Evolutionary conservation across 2,888 invertebrate species (phyloP).

Genomic region (Drosophila limbata): DNA sequence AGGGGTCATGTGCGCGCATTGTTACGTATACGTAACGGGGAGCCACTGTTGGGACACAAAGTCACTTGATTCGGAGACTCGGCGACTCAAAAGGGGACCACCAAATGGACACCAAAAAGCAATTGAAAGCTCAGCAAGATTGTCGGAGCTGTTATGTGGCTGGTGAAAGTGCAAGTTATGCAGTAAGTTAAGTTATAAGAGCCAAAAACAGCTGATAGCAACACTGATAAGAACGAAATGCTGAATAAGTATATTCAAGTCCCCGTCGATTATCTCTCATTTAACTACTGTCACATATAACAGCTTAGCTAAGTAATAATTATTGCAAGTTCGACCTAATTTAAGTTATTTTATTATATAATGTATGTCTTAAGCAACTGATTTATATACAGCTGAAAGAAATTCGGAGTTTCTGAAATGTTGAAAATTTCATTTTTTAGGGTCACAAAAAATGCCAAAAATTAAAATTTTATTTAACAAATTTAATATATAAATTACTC

Average conservation of each 20-base stretch:
- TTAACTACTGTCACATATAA: conserved; percentile 10
- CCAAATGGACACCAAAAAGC: conserved; percentile 41
- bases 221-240: conserved; percentile 20
- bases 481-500: too few relatives aligned
- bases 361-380: too few relatives aligned
- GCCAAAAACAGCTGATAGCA: conserved; percentile 26
- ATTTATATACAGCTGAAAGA: too few relatives aligned
- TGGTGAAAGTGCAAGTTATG: conserved; percentile 39
- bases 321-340: background rate
- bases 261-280: conserved; percentile 2
- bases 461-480: too few relatives aligned
- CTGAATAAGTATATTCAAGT: conserved; percentile 23
- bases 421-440: too few relatives aligned
- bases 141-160: conserved; percentile 8
- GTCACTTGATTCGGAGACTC: conserved; percentile 1
- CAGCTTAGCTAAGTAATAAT: conserved; percentile 3
- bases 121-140: conserved; percentile 48
- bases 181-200: conserved; percentile 38
- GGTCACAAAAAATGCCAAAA: too few relatives aligned
- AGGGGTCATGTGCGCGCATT: conserved; percentile 80
- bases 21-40: conserved; percentile 52
- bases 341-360: background rate
- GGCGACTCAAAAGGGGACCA: background rate
- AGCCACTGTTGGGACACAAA: conserved; percentile 25
- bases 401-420: too few relatives aligned